phyloP scores from a whole-genome alignment of 1,140 invertebrate genomes.

The Eueides isabella region DNA sequence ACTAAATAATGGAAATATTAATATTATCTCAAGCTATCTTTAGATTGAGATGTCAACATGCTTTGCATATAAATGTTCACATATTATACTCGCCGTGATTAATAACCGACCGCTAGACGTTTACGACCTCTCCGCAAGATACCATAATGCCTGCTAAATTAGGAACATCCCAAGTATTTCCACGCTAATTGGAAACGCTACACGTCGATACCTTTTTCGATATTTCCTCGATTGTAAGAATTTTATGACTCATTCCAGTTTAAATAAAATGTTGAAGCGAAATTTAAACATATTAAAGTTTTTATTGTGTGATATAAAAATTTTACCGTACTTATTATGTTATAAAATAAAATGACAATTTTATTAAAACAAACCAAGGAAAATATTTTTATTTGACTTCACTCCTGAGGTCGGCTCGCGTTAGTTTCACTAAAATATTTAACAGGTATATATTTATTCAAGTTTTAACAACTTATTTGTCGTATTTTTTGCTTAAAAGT shows the following conservation, averaged over 20 bases:
- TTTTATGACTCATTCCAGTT: constrained; percentile 39
- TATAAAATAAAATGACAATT: constrained; percentile 28
- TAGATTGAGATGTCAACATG: constrained; percentile 71
- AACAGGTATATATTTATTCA: constrained; percentile 27
- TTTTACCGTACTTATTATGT: constrained; percentile 16
- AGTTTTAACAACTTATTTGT: constrained; percentile 36
- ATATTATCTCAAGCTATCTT: constrained; percentile 29
- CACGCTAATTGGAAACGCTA: constrained; percentile 28
- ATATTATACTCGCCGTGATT: constrained; percentile 59
- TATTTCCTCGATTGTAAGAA: constrained; percentile 30
- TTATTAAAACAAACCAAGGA: neutral
- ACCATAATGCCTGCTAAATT: constrained; percentile 43
- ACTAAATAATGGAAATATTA: constrained; percentile 1
- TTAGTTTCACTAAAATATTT: constrained; percentile 25
- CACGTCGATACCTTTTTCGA: constrained; percentile 23
- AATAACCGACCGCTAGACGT: constrained; percentile 53
- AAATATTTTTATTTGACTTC: constrained; percentile 1
- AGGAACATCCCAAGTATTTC: constrained; percentile 46
- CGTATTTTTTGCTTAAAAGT: constrained; percentile 31
- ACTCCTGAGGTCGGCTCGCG: neutral
- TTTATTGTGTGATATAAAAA: constrained; percentile 19
- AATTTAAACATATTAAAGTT: constrained; percentile 34
- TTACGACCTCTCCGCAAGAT: constrained; percentile 57
- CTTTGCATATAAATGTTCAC: constrained; percentile 66
- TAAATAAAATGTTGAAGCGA: constrained; percentile 34